Base-by-base conservation (phyloP, 2,797 vertebrate genomes). In the Simalia tracyae region DNA sequence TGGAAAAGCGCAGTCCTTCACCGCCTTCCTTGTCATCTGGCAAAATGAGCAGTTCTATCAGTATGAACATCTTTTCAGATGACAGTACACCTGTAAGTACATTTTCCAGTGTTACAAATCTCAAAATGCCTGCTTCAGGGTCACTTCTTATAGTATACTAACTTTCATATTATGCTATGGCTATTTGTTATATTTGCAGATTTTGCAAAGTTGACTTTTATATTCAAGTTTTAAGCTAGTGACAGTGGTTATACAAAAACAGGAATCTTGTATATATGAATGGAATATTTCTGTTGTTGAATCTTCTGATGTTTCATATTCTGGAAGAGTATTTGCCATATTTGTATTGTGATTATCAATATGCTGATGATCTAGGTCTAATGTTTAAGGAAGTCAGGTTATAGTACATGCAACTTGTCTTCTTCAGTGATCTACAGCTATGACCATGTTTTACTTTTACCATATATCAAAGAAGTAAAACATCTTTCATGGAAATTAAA, bases 31-130 rank as follows among this genome's bases (percentile, higher is more conserved):
- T 98, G 26, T 98, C 98, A 90, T 99, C 98, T 0, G 98, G 98
- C 95, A 98, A 98, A 97, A 98, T 98, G 98, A 99, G 99, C 98
- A 98, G 98, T 64, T 99, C 99, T 0, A 97, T 98, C 98, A 99
- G 99, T 98, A 98, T 99, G 98, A 98, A 97, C 96, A 99, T 98
- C 90, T 98, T 99, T 93, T 99, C 99, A 0, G 98, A 98, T 10
- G 98, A 98, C 98, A 98, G 98, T 98, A 98, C 98, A 2, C 98
- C 99, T 0, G 99, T 99, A 97, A 99, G 99, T 98, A 94, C 59
- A 9, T 90, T 0, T 66, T 14, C 0, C 24, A 24, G n/a, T 31
- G 6, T 57, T 2, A 24, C 46, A 81, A 9, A 22, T 81, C 42
- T 46, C 11, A 46, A 46, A 57, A 86, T 61, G 2, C 50, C 42